Conservation (phyloP, 2,888 invertebrate genomes). For the Drosophila gaucha region DNA sequence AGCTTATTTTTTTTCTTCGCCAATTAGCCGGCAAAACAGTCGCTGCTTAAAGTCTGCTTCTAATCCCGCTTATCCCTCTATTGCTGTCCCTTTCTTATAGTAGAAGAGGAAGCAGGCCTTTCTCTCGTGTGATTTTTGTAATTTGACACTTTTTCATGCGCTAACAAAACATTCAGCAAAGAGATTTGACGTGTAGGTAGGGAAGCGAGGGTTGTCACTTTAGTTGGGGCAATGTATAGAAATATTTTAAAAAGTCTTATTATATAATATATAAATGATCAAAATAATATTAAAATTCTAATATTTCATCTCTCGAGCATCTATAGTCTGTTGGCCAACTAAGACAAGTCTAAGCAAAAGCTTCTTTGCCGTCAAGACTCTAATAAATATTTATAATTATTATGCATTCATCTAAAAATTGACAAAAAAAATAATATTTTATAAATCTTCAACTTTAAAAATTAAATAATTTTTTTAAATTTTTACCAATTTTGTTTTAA, state of each 20-base stretch:
- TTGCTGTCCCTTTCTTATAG: background rate
- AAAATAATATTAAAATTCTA: no score
- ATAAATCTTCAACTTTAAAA: no score
- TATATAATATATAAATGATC: background rate
- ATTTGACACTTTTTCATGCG: conserved; percentile 75
- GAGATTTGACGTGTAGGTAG: conserved; percentile 14
- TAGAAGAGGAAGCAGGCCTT: background rate
- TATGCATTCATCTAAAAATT: no score
- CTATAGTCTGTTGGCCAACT: no score
- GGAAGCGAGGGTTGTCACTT: conserved; percentile 47
- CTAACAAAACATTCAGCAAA: conserved; percentile 51
- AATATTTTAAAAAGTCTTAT: background rate
- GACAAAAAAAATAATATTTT: no score
- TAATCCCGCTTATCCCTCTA: conserved; percentile 69
- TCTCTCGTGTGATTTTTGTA: conserved; percentile 67
- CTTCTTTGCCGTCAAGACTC: no score
- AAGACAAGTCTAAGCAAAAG: no score
- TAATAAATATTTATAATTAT: no score
- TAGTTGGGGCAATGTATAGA: background rate
- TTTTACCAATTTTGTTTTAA: no score
- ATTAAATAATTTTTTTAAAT: no score
- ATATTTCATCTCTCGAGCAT: no score
- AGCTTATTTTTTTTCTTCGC: no score
- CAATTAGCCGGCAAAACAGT: conserved; percentile 54
- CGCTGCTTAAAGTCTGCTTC: conserved; percentile 31